Base-by-base conservation (phyloP, 2,888 invertebrate genomes). In the Gerris lacustris region DNA sequence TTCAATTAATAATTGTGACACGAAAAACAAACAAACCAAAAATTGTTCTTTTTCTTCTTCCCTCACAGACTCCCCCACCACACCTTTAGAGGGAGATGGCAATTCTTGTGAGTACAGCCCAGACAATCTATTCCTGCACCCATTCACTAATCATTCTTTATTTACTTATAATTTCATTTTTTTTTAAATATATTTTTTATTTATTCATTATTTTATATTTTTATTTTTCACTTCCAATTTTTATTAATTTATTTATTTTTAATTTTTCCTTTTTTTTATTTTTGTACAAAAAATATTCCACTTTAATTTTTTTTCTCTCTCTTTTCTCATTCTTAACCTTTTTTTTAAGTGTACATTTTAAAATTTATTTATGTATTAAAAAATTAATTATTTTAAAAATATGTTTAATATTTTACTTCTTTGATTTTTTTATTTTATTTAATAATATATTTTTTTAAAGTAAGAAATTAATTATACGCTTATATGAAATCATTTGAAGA, bases 181-280 rank as follows among this genome's bases (percentile, higher is more conserved):
- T 55, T 55, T 11, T 55, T 5, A 55, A 9, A 11, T 55, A 55
- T 55, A 55, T 55, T 63, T 69, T 17, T 44, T 6, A 31, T 15
- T 18, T 31, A 18, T 31, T 55, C 55, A 55, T 47, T 68, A 17
- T 44, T 64, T 63, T 6, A 47, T 69, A 44, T 70, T 72, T 44
- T 15, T 55, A 69, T 74, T 45, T 43, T 70, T 67, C 44, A 71
- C 18, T 63, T 31, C 43, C 47, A 55, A 63, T 67, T 67, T 9
- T 43, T 67, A 44, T 45, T 66, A 2, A 15, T 66, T 43, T 45
- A n/a, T 44, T 67, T 44, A 67, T 44, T 9, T 11, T 15, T 15
- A 2, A 43, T 55, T 55, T 55, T 55, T 55, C 55, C 15, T 55
- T 55, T 11, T 55, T 31, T 31, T 31, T 31, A 31, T 31, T 31